Evolutionary conservation across 2,888 invertebrate genomes (phyloP).

Genomic region (Andrena praecox): DNA sequence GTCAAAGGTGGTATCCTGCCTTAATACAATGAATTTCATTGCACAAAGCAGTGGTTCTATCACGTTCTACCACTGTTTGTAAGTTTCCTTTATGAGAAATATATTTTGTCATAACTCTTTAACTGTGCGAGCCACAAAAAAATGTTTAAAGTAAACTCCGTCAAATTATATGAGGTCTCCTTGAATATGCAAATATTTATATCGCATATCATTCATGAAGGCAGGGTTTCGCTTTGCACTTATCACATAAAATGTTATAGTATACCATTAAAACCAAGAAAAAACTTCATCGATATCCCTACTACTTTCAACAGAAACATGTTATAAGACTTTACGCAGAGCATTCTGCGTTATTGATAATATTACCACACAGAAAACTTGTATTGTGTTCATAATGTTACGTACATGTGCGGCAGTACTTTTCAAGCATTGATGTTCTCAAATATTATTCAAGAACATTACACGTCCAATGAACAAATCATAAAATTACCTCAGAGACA

Average conservation of each 20-base stretch:
- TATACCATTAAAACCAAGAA: background rate
- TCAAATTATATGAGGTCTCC: too few relatives aligned
- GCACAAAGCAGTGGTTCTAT: too few relatives aligned
- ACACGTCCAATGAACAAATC: background rate
- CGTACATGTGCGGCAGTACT: background rate
- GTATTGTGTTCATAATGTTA: background rate
- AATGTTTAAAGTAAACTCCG: background rate
- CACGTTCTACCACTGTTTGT: too few relatives aligned
- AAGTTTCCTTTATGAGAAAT: background rate
- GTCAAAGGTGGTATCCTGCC: too few relatives aligned
- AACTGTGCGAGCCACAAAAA: background rate
- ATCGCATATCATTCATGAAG: too few relatives aligned
- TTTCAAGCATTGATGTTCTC: background rate
- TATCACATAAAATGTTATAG: slow-evolving; percentile 5
- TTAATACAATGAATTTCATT: too few relatives aligned
- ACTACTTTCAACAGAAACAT: background rate
- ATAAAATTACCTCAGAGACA: background rate
- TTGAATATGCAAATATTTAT: too few relatives aligned
- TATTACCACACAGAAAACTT: background rate
- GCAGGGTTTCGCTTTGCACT: background rate
- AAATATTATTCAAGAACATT: too few relatives aligned
- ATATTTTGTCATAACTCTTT: background rate
- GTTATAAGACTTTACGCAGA: background rate
- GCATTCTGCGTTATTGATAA: background rate
- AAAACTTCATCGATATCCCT: background rate